Conservation (phyloP, 1,140 invertebrate genomes). For the Dysdera silvatica region DNA sequence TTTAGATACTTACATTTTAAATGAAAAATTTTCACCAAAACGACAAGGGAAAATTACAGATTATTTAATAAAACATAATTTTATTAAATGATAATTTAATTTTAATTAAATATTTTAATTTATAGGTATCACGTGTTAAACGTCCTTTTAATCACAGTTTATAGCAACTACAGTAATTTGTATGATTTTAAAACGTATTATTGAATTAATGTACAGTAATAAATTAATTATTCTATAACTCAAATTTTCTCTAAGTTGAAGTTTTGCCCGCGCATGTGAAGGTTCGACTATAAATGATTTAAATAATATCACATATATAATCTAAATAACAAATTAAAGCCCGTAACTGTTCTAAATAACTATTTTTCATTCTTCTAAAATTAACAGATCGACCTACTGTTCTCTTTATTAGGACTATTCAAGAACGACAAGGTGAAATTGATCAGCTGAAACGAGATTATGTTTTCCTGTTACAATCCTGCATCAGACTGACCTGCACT, state of each 20-base stretch:
- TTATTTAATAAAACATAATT: no score
- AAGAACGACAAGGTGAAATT: slow-evolving; percentile 42
- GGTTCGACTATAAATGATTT: neutral
- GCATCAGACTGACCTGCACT: slow-evolving; percentile 45
- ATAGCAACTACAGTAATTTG: no score
- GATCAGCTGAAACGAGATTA: slow-evolving; percentile 50
- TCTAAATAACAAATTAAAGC: neutral
- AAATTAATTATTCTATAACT: no score
- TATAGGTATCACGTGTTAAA: no score
- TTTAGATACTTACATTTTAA: no score
- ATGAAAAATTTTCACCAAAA: no score
- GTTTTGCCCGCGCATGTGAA: neutral
- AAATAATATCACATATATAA: neutral
- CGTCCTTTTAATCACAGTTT: no score
- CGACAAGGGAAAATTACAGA: no score
- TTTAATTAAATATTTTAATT: no score
- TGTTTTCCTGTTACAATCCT: slow-evolving; percentile 49
- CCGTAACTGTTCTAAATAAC: neutral
- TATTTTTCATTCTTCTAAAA: neutral
- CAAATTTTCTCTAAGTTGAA: neutral
- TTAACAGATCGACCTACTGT: neutral
- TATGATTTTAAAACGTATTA: no score
- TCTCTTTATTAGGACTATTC: slow-evolving; percentile 36
- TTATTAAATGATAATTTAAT: no score
- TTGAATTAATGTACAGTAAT: no score